A percentile compares a stretch with the other conserved stretches of the same genome.
These are phyloP conservation scores for Gymnorhina tibicen DNA, from an alignment of 2,113 vertebrate genomes.

Conservation along the genomic window DNA sequence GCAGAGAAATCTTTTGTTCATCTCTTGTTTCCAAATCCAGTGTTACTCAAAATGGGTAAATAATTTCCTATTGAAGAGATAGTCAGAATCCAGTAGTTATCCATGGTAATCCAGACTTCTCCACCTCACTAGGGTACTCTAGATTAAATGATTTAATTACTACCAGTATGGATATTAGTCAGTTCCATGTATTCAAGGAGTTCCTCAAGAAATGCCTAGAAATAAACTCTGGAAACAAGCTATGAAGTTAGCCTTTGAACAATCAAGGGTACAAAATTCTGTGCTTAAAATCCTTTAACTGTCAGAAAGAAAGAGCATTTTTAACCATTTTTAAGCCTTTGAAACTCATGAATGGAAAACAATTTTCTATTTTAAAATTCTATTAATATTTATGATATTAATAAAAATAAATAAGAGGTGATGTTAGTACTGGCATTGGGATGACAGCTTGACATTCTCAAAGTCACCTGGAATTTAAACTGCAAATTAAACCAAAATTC, in stretches of 20 bases:
- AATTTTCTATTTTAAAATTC: neutral
- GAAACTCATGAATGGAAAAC: neutral
- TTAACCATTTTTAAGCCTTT: neutral
- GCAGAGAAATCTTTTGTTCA: neutral
- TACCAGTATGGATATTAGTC: neutral
- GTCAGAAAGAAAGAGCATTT: neutral
- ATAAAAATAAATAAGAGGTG: neutral
- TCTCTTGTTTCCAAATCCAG: neutral
- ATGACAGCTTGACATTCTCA: neutral
- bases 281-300: neutral
- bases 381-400: conserved; percentile 15
- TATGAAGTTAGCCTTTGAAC: neutral
- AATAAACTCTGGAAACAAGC: neutral
- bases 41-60: neutral
- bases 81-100: neutral
- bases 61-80: neutral
- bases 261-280: neutral
- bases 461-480: neutral
- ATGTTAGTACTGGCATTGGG: neutral
- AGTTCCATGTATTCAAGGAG: neutral
- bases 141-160: neutral
- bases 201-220: neutral
- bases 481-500: neutral
- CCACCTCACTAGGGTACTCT: neutral
- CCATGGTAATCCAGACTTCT: neutral